Evolutionary conservation across 2,888 invertebrate genomes (phyloP).

Genomic region (Parapristionchus giblindavisi): DNA sequence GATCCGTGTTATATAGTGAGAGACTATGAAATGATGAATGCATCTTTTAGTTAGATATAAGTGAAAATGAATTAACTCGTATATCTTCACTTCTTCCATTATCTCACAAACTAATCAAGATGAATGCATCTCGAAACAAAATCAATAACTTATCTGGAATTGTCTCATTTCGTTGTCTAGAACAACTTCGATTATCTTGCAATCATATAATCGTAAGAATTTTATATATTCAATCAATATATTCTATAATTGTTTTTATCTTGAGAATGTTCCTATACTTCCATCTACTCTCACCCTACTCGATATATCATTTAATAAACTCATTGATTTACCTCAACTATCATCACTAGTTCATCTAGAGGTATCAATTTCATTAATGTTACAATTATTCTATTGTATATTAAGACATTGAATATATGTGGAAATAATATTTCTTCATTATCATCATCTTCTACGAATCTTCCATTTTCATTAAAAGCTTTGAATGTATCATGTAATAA

Average conservation of each 20-base stretch:
- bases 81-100: conserved; percentile 30
- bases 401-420: no score
- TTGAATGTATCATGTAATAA: conserved; percentile 30
- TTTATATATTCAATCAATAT: neutral
- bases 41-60: conserved; percentile 25
- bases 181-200: neutral
- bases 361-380: neutral
- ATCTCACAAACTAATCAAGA: neutral
- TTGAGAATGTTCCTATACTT: conserved; percentile 1
- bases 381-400: neutral
- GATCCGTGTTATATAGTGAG: no score
- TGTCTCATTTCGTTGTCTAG: neutral
- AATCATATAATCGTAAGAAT: conserved; percentile 8
- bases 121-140: conserved; percentile 25
- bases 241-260: neutral
- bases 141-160: neutral
- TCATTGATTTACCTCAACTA: neutral
- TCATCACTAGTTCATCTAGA: conserved; percentile 10
- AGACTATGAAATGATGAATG: neutral
- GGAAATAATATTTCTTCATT: no score
- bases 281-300: neutral
- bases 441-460: no score
- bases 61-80: conserved; percentile 2
- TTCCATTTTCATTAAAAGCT: conserved; percentile 11
- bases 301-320: conserved; percentile 20